Evolutionary conservation across 2,797 vertebrate species (phyloP), one percentile per base, ranked within the genome.

Genomic region (Rallus crepitans): DNA sequence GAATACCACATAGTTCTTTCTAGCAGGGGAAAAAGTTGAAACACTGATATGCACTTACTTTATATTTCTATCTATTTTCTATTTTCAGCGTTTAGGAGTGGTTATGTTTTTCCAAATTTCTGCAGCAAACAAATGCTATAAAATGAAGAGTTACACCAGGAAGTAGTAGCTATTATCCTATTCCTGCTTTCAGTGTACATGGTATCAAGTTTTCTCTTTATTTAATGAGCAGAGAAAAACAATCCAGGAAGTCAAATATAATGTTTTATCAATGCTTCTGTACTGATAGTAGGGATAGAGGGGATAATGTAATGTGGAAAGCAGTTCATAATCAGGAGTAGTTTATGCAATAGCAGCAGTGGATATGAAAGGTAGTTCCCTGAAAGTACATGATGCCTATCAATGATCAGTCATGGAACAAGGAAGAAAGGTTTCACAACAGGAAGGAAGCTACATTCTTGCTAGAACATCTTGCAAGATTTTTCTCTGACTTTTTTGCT

Each of bases 191-290:
- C 68, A 53, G 2, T 53, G 5, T 50, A 55, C 53, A 37, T 0
- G 1, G 9, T 75, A 72, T 71, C n/a, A 23, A 48, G 16, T 53
- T 65, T 87, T 69, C 24, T 37, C 24, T 91, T 78, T 20, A 37
- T 85, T 17, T 91, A 47, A 88, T 90, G 39, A 88, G 52, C 42
- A 86, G 75, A 83, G 52, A 80, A 90, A 90, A 94, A 76, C 20
- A 90, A 72, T 69, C 68, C 60, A 31, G 60, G 71, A 90, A 53
- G 55, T 69, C 11, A 57, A 88, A 65, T 25, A 28, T 7, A 52
- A 15, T 30, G 5, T 64, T 78, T 94, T 85, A 53, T 72, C 25
- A 39, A 18, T 53, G 11, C 12, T 30, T 53, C n/a, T 69, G 16
- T 55, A 45, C 47, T 33, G 35, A 47, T 42, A 68, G 48, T 19